Percentiles rank a stretch among this genome's conserved stretches.
Evolutionary conservation across 1,140 invertebrate genomes (phyloP).

Genomic region (Tribolium castaneum): DNA sequence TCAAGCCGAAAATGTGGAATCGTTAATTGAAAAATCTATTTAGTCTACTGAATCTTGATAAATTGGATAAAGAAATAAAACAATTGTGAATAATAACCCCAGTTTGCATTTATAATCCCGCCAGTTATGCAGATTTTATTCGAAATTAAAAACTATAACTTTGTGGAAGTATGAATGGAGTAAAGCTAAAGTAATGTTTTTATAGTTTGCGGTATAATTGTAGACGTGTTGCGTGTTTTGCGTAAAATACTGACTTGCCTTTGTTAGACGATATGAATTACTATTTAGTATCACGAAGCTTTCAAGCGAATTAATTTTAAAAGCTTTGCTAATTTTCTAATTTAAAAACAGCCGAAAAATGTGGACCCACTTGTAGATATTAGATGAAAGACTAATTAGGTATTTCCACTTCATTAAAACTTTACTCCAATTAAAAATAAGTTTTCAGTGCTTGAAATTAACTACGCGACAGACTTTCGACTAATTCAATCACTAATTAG

Average conservation of each 20-base stretch:
- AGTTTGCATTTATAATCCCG: not conserved
- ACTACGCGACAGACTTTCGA: too few relatives aligned
- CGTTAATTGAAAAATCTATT: not conserved
- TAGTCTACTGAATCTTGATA: not conserved
- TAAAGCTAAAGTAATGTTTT: not conserved
- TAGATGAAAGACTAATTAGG: not conserved
- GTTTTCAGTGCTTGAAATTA: too few relatives aligned
- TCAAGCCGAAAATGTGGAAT: not conserved
- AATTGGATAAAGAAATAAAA: not conserved
- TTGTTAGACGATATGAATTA: not conserved
- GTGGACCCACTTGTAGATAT: too few relatives aligned
- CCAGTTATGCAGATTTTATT: not conserved
- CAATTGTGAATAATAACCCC: too few relatives aligned
- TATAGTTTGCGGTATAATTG: not conserved
- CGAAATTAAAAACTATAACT: not conserved
- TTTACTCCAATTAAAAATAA: too few relatives aligned
- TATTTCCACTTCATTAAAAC: not conserved
- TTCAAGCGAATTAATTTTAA: not conserved
- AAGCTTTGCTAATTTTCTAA: not conserved
- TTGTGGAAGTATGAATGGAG: not conserved
- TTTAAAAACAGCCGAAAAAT: not conserved
- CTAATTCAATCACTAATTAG: too few relatives aligned
- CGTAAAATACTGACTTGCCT: not conserved
- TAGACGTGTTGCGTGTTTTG: constrained; percentile 1
- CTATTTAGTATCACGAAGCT: not conserved